These are phyloP conservation scores for Antheraea mylitta DNA, from an alignment of 1,140 invertebrate genomes.

Conservation along the genomic window DNA sequence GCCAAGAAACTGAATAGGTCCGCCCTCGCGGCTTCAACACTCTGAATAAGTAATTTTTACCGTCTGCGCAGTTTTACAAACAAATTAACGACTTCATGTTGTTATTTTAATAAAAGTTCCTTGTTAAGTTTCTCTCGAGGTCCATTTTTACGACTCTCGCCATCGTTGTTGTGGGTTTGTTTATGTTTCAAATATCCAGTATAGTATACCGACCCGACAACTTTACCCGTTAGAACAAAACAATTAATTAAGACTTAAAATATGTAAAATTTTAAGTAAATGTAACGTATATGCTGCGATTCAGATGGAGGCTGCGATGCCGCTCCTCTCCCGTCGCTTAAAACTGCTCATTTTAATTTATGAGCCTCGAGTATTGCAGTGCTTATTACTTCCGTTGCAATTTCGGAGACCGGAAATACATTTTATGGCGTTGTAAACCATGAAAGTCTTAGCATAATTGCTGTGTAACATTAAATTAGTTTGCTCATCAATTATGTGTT, in stretches of 20 bases:
- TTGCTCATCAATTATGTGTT: slow-evolving; percentile 60
- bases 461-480: slow-evolving; percentile 68
- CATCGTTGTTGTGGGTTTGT: slow-evolving; percentile 65
- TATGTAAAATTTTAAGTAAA: slow-evolving; percentile 15
- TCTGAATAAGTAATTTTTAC: slow-evolving; percentile 75
- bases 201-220: slow-evolving; percentile 14
- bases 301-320: slow-evolving; percentile 17
- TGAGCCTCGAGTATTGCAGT: slow-evolving; percentile 60
- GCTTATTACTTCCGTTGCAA: slow-evolving; percentile 71
- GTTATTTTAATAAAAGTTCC: slow-evolving; percentile 76
- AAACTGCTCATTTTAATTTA: slow-evolving; percentile 76
- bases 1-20: slow-evolving; percentile 24
- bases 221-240: slow-evolving; percentile 6
- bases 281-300: slow-evolving; percentile 10
- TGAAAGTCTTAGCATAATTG: slow-evolving; percentile 70
- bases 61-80: slow-evolving; percentile 76
- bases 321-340: slow-evolving; percentile 44
- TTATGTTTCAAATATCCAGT: slow-evolving; percentile 62
- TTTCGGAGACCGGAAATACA: slow-evolving; percentile 62
- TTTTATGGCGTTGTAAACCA: slow-evolving; percentile 71
- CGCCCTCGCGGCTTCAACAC: slow-evolving; percentile 56
- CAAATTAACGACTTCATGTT: slow-evolving; percentile 75
- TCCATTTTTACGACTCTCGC: slow-evolving; percentile 69
- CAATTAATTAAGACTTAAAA: slow-evolving; percentile 13
- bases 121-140: slow-evolving; percentile 60